Percentiles rank a stretch among this genome's conserved stretches.
Evolutionary conservation across 2,113 vertebrate species (phyloP).

Genomic region (Rhabdomys dilectus): DNA sequence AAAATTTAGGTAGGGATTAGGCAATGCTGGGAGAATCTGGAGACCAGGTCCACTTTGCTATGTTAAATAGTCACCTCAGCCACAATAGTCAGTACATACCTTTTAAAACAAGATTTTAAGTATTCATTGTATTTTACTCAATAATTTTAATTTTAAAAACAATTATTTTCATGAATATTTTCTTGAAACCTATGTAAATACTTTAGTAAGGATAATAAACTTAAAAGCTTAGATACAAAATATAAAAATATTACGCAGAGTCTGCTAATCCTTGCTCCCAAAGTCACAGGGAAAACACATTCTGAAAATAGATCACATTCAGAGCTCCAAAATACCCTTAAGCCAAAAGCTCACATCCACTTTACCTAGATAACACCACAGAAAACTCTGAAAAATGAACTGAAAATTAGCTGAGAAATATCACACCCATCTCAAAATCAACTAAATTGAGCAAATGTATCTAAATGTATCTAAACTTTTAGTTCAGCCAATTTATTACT

Average conservation of each 20-base stretch:
- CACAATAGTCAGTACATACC: neutral
- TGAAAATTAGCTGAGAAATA: slow-evolving; percentile 46
- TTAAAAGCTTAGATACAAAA: neutral
- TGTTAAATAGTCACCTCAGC: no score
- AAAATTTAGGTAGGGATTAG: no score
- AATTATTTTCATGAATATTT: slow-evolving; percentile 11
- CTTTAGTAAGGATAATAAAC: slow-evolving; percentile 4
- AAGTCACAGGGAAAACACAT: slow-evolving; percentile 22
- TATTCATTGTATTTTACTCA: neutral
- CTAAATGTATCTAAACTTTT: slow-evolving; percentile 32
- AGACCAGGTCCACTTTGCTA: no score
- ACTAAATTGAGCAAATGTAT: neutral
- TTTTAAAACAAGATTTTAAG: slow-evolving; percentile 34
- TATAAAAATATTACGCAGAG: neutral
- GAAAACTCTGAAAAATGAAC: neutral
- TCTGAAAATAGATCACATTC: neutral
- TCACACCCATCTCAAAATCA: slow-evolving; percentile 29
- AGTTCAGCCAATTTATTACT: neutral
- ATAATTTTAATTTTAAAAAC: neutral
- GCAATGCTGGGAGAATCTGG: no score
- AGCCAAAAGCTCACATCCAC: neutral
- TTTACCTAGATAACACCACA: neutral
- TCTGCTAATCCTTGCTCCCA: neutral
- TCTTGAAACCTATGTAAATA: neutral
- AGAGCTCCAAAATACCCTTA: neutral